A percentile compares a stretch with the other conserved stretches of the same genome.
phyloP scores from a whole-genome alignment of 2,797 vertebrate species.

The Synaphobranchus kaupii region DNA sequence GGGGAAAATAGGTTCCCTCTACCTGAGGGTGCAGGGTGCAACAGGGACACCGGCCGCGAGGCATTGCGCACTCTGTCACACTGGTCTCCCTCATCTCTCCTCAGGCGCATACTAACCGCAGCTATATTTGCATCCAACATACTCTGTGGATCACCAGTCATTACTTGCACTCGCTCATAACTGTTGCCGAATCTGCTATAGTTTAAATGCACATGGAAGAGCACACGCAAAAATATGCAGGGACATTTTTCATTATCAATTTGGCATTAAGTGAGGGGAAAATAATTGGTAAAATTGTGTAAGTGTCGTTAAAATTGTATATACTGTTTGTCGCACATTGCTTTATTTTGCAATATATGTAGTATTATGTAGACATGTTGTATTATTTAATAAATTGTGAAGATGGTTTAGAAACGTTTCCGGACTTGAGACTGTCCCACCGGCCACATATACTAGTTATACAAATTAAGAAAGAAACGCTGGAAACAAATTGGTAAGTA shows the following conservation, averaged over 20 bases:
- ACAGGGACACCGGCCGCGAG: not conserved
- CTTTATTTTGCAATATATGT: not conserved
- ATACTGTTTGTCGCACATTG: not conserved
- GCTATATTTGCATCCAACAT: not conserved
- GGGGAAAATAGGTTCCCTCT: not conserved
- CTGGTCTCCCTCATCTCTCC: not conserved
- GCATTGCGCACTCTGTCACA: not conserved
- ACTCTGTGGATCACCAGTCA: not conserved
- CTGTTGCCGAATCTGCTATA: not conserved
- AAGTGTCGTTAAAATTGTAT: too few species aligned
- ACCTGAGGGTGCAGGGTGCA: not conserved
- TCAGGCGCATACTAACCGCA: not conserved
- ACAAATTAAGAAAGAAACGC: not conserved
- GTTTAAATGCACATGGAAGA: not conserved
- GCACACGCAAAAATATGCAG: not conserved
- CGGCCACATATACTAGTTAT: not conserved
- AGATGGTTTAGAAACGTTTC: not conserved
- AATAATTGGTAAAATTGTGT: not conserved
- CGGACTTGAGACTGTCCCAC: not conserved
- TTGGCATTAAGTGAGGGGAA: not conserved
- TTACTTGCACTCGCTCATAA: not conserved
- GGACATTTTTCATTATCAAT: not conserved
- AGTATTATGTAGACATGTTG: not conserved
- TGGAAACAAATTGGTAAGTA: not conserved
- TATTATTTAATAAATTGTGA: not conserved